These are phyloP conservation scores for Falco punctatus DNA, from an alignment of 2,113 vertebrate genomes.

Conservation along the genomic window DNA sequence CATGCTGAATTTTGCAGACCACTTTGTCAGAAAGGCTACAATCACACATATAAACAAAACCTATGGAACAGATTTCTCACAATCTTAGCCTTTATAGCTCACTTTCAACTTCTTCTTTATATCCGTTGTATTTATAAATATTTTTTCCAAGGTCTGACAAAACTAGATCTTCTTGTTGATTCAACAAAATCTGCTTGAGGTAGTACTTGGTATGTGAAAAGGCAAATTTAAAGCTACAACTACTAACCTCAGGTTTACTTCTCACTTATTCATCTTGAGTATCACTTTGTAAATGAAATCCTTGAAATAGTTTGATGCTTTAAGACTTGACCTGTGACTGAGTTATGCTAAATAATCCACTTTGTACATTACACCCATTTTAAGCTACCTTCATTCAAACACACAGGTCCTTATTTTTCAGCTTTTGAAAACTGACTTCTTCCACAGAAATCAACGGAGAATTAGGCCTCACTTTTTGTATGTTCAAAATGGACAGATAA, in stretches of 20 bases:
- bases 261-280: not conserved
- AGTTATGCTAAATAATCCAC: not conserved
- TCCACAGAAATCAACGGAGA: not conserved
- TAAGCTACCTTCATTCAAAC: not conserved
- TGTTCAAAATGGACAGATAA: not conserved
- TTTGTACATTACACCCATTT: not conserved
- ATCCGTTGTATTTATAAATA: not conserved
- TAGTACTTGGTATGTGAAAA: not conserved
- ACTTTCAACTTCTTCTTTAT: not conserved
- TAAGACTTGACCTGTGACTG: not conserved
- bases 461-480: not conserved
- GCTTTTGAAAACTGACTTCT: not conserved
- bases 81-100: not conserved
- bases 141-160: not conserved
- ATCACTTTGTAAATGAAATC: not conserved
- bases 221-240: not conserved
- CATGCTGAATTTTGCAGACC: not conserved
- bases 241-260: not conserved
- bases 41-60: not conserved
- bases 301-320: not conserved
- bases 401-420: not conserved
- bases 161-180: not conserved
- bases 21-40: not conserved
- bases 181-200: not conserved
- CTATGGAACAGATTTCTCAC: not conserved